Base-by-base conservation (phyloP, 2,888 invertebrate species). In the Deilephila porcellus region DNA sequence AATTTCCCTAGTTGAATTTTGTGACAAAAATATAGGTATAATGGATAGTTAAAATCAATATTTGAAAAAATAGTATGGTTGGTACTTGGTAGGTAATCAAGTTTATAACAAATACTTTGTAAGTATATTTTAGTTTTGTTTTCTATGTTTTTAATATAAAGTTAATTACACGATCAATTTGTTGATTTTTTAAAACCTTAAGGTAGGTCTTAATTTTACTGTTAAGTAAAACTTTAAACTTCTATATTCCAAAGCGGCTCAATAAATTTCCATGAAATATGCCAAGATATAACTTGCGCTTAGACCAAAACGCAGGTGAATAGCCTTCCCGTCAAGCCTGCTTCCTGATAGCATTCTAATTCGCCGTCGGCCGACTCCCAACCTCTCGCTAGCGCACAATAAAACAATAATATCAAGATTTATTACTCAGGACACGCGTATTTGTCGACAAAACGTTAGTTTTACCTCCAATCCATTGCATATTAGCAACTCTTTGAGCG, bases 401-500 rank as follows among this genome's bases (percentile, higher is more conserved):
- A 67, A 67, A 67, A 67, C 67, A 67, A 67, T 67, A 52, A 67
- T 67, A 67, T 67, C 67, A 67, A 67, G 67, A 67, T 67, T 67
- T 67, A 67, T 67, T 67, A 25, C 52, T 25, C 45, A 45, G 25
- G 67, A 67, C 67, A 67, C 67, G 67, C 67, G 52, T 67, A 67
- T 67, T 67, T 67, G 67, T 67, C 67, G 67, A 67, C 67, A 67
- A 67, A 67, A 67, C 67, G 67, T 25, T 64, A 64, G 64, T 52
- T 67, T 67, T 73, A 56, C 72, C 56, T 64, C 64, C 72, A 67
- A 67, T 59, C 37, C 37, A 53, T 25, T 19, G 20, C 37, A 73
- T 76, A 77, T 74, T 76, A 74, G 74, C 77, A 83, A 84, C 73
- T 87, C 87, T 91, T 83, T 90, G 88, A 75, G 80, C 76, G 77